Evolutionary conservation across 1,140 invertebrate species (phyloP), one percentile per base, ranked within the genome.

Genomic region (Phocides pigmalion): DNA sequence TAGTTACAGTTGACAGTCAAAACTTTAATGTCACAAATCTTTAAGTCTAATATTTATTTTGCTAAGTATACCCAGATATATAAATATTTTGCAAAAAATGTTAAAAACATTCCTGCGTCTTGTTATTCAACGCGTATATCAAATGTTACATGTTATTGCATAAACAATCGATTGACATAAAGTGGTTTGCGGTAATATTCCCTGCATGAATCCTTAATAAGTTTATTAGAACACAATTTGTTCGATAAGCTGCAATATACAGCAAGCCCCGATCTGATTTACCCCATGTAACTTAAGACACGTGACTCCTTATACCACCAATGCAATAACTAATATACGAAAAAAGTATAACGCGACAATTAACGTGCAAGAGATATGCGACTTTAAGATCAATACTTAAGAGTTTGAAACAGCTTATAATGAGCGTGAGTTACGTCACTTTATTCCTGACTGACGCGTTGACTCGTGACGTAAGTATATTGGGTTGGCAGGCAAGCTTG

Each of bases 391-490:
- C 0, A 15, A 37, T 5, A 0, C 3, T 9, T 35, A 35, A 65
- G 44, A 50, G 46, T 22, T 51, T 42, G 41, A 14, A 51, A n/a
- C 2, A 51, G 22, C n/a, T 15, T 22, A 25, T 65, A 28, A 14
- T 44, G 9, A 32, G 1, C 8, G 17, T 6, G 28, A 37, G 5
- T 59, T 59, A 56, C 11, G 25, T 22, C 44, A n/a, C 25, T 65
- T 15, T 47, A 1, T 11, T 6, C 5, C 14, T 15, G 25, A 25
- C 28, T 14, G 0, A 25, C 9, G 32, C 22, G 46, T 19, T 41
- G 35, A 54, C 39, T 64, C 61, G 67, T 84, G 74, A 81, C 71
- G 86, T 76, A 79, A 72, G 72, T 82, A 85, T 84, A 87, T 85
- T 72, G 73, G 76, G 69, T 81, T 75, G 67, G 68, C 77, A 76